phyloP scores from a whole-genome alignment of 2,888 invertebrate genomes.

The Acleris laterana region DNA sequence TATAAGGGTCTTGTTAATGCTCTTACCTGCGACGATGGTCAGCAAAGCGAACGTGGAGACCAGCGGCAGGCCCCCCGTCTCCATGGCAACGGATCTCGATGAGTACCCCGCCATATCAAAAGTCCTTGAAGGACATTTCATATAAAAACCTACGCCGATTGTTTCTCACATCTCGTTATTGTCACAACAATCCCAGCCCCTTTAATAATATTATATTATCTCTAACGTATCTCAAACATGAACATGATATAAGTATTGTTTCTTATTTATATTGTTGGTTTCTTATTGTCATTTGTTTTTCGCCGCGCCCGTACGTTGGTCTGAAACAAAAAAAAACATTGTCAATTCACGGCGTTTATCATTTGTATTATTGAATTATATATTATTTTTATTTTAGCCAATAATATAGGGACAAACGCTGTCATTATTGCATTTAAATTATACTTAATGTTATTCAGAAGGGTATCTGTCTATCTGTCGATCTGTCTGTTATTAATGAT shows the following conservation, averaged over 20 bases:
- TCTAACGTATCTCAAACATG: conserved; percentile 46
- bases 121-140: conserved; percentile 48
- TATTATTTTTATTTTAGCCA: too few relatives aligned
- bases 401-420: too few relatives aligned
- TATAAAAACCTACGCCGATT: conserved; percentile 45
- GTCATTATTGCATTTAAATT: too few relatives aligned
- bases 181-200: conserved; percentile 50
- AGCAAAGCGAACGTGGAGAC: conserved; percentile 78
- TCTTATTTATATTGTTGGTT: conserved; percentile 44
- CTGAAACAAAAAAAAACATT: conserved; percentile 61
- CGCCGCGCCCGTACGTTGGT: conserved; percentile 45
- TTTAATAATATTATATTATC: conserved; percentile 48
- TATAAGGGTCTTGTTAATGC: not conserved
- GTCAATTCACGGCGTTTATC: not conserved
- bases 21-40: conserved; percentile 78
- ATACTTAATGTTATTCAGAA: too few relatives aligned
- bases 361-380: too few relatives aligned
- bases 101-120: conserved; percentile 66
- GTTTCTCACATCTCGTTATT: conserved; percentile 57
- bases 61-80: conserved; percentile 73
- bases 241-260: conserved; percentile 39
- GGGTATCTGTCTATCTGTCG: too few relatives aligned
- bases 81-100: conserved; percentile 67
- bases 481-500: too few relatives aligned
- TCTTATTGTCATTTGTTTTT: conserved; percentile 54